Base-by-base conservation (phyloP, 1,140 invertebrate genomes). In the Drosophila bipectinata region DNA sequence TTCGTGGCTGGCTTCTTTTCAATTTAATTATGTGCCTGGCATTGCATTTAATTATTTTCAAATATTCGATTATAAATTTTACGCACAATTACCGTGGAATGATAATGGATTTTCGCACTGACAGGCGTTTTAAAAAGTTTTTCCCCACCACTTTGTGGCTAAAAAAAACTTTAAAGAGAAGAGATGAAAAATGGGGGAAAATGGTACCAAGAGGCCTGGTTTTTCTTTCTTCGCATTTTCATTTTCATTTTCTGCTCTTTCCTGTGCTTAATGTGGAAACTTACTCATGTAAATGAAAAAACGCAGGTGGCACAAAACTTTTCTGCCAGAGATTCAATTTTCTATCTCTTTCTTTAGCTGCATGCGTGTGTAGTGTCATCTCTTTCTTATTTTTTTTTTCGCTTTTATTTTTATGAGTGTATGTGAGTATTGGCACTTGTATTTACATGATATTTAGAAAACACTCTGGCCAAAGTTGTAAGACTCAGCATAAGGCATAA, bases 281-380 rank as follows among this genome's bases (percentile, higher is more conserved):
- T 87, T 87, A 87, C 83, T 88, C 75, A 88, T 87, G 79, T 79
- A 88, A 88, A 88, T 87, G 78, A 87, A 87, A 69, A 76, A 82
- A 68, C 69, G 63, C 81, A 85, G 81, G 77, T 85, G 81, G 78
- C 59, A 67, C 77, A 87, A 81, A 81, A 78, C 58, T 84, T 87
- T 85, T 67, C 49, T 60, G 45, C 18, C 44, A 51, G 37, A 59
- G 15, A 48, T 52, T 47, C 30, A 34, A 15, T 55, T 53, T 52
- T 39, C 9, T 32, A 10, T 32, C 34, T 37, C 34, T 37, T n/a
- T 37, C 34, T 37, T 37, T 37, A 4, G 34, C 10, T 37, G 5
- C 3, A 21, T 26, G 44, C 24, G 49, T 57, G 56, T 51, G 44
- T 59, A 12, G 37, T 54, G 39, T 49, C 6, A 41, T 21, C 14